Evolutionary conservation across 2,888 invertebrate species (phyloP).

Genomic region (Sarcophaga carnaria): DNA sequence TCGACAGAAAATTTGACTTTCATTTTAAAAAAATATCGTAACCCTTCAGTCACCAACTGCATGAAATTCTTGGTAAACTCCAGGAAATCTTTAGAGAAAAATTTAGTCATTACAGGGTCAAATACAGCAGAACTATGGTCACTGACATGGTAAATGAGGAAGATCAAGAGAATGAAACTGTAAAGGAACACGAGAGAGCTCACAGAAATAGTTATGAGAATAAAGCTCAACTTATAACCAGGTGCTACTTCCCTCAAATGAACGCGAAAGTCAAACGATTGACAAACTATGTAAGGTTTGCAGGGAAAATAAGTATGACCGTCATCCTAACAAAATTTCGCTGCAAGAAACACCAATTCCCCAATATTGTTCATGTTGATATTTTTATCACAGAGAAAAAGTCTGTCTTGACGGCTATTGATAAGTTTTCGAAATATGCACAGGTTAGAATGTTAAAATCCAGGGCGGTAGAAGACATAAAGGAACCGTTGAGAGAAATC

Average conservation of each 20-base stretch:
- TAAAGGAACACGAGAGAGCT: not conserved
- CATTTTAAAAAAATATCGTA: slow-evolving; percentile 4
- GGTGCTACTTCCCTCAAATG: slow-evolving; percentile 32
- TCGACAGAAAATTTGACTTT: not conserved
- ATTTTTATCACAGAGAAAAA: slow-evolving; percentile 38
- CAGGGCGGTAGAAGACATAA: too few species aligned
- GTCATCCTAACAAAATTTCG: slow-evolving; percentile 26
- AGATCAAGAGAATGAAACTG: too few species aligned
- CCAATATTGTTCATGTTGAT: slow-evolving; percentile 29
- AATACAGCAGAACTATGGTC: too few species aligned
- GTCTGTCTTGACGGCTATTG: not conserved
- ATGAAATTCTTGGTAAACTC: slow-evolving; percentile 27
- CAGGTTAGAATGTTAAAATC: too few species aligned
- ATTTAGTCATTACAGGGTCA: too few species aligned
- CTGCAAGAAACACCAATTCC: slow-evolving; percentile 36
- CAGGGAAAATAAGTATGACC: slow-evolving; percentile 40
- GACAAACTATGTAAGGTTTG: slow-evolving; percentile 30
- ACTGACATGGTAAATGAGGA: too few species aligned
- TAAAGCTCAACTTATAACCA: slow-evolving; percentile 5
- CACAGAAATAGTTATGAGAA: slow-evolving; percentile 25
- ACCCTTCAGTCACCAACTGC: slow-evolving; percentile 4
- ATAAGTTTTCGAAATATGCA: too few species aligned
- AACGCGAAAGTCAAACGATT: slow-evolving; percentile 24
- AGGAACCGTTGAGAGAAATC: too few species aligned
- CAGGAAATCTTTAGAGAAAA: not conserved